Conservation (phyloP, 2,888 invertebrate genomes). For the Rhodophaea formosa region DNA sequence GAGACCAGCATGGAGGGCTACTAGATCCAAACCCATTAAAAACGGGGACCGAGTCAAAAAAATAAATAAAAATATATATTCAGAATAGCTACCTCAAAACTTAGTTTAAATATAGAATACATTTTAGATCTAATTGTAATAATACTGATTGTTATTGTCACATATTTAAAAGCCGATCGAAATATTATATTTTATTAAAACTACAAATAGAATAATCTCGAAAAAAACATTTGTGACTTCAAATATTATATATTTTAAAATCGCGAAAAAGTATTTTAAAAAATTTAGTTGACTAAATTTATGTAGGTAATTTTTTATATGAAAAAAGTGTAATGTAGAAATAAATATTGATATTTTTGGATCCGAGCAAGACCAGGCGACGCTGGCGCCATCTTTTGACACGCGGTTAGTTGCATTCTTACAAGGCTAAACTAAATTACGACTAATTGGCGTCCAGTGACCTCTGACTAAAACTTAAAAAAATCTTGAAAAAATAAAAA, state of each 20-base stretch:
- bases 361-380: slow-evolving; percentile 11
- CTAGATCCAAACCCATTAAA: not conserved
- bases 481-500: not conserved
- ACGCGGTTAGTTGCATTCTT: slow-evolving; percentile 15
- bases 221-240: slow-evolving; percentile 1
- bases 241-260: not conserved
- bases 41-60: slow-evolving; percentile 6
- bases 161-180: slow-evolving; percentile 9
- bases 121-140: slow-evolving; percentile 13
- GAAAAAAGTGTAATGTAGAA: not conserved
- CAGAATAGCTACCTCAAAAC: not conserved
- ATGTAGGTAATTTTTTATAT: not conserved
- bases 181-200: slow-evolving; percentile 3
- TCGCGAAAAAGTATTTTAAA: not conserved
- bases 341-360: not conserved
- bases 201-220: not conserved
- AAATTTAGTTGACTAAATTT: not conserved
- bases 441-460: slow-evolving; percentile 13
- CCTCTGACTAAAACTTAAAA: slow-evolving; percentile 3
- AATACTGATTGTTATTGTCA: slow-evolving; percentile 16
- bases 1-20: not conserved
- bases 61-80: not conserved
- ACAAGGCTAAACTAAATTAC: slow-evolving; percentile 15
- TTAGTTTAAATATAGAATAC: slow-evolving; percentile 11
- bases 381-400: slow-evolving; percentile 7